Evolutionary conservation across 2,888 invertebrate species (phyloP), one percentile per base, ranked within the genome.

Genomic region (Nomada ferruginata): DNA sequence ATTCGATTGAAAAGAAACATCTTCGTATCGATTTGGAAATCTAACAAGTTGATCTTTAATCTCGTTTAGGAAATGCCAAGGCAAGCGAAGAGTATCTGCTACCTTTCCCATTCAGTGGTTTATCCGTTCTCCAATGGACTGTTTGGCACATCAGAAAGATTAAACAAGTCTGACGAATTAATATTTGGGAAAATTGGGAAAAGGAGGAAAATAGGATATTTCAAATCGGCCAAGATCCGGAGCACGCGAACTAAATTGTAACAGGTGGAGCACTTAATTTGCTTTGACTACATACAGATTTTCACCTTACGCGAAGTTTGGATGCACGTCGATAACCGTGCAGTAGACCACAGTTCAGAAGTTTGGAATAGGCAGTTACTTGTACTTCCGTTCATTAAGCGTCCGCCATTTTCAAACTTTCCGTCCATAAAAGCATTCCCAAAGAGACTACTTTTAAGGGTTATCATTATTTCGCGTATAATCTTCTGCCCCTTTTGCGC

Each of bases 221-320:
- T 7, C 26, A 2, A n/a, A 29, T 20, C 20, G 2, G 0, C 1
- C 5, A 5, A 13, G n/a, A n/a, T 2, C 9, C 9, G 5, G 15
- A 9, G 50, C 11, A 11, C 5, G 36, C 18, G 23, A 61, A 23
- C 42, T 57, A 47, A 61, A 71, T 74, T 72, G 68, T 59, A 50
- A 71, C 61, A 60, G 66, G 53, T 42, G 29, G 36, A 52, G 57
- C 74, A 76, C 80, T 87, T 85, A 82, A 86, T 89, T 87, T 82
- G 76, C 75, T 70, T 74, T 65, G 74, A 85, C 80, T 75, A 74
- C 26, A 23, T 18, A 36, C 53, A 9, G 20, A 13, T 57, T 73
- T 57, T 57, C 29, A 29, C 50, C 18, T n/a, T 44, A 18, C n/a
- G 15, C 5, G 20, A 70, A 42, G 2, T 57, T 42, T 44, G 44